Conservation (phyloP, 2,113 vertebrate species). For the Clarias magur region DNA sequence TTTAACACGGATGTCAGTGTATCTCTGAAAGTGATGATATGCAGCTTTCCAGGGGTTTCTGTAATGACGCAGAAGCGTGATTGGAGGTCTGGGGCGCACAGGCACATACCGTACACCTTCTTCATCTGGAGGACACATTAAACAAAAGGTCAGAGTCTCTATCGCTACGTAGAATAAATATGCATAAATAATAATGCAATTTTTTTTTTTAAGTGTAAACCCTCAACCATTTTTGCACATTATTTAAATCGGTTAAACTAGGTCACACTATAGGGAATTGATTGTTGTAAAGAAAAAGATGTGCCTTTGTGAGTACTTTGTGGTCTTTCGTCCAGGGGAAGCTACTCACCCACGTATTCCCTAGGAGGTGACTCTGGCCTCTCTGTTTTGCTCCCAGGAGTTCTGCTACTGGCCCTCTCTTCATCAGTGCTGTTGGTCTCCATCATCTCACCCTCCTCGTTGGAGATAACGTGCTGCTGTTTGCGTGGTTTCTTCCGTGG, state of each 20-base stretch:
- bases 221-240: neutral
- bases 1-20: conserved; percentile 96
- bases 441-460: conserved; percentile 97
- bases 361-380: conserved; percentile 93
- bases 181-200: neutral
- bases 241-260: neutral
- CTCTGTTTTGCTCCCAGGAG: conserved; percentile 82
- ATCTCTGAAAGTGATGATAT: conserved; percentile 97
- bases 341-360: conserved; percentile 88
- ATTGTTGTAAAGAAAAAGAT: neutral
- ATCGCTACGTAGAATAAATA: neutral
- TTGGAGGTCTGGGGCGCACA: conserved; percentile 86
- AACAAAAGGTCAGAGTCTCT: neutral
- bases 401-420: conserved; percentile 85
- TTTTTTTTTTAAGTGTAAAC: neutral
- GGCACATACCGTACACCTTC: conserved; percentile 97
- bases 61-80: conserved; percentile 93
- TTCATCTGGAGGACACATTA: conserved; percentile 78
- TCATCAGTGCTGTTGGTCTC: conserved; percentile 98
- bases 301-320: neutral
- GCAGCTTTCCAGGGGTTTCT: conserved; percentile 98
- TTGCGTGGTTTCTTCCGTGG: conserved; percentile 97
- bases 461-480: conserved; percentile 97
- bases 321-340: neutral
- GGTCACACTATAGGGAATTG: neutral